Evolutionary conservation across 2,888 invertebrate species (phyloP), one percentile per base, ranked within the genome.

Genomic region (Mesorhabditis spiculigera): DNA sequence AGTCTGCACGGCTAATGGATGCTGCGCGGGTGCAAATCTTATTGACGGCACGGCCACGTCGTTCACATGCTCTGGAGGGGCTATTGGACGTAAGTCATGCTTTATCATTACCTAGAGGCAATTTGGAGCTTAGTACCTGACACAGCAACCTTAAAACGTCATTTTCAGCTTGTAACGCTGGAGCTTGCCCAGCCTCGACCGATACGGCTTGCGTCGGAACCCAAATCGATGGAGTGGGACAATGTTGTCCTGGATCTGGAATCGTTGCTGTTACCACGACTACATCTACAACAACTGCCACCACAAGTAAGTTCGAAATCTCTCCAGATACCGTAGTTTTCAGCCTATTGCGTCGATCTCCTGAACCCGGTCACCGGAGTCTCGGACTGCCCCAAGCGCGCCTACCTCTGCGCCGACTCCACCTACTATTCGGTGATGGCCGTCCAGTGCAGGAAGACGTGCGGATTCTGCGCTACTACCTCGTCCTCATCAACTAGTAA

Each of bases 391-490:
- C 13, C 66, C 43, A 43, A 66, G 5, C 45, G 68, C 6, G 43
- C 2, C 4, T 10, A 64, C 16, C 66, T 73, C 1, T 73, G 72
- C 65, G 68, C 68, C 43, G 70, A 73, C 66, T 50, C 70, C 13
- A 61, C 43, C 61, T 73, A 73, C 64, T 73, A 73, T n/a, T 67
- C 64, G 41, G 68, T 73, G 16, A 73, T 73, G 72, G 70, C 72
- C n/a, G 63, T 64, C 42, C 70, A 73, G 63, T 73, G 72, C 43
- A 70, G 70, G 45, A 73, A 64, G 42, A 73, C 72, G 43, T 73
- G 72, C 44, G 70, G 72, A 67, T 63, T 69, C 66, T 72, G 72
- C 63, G 63, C 65, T n/a, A 67, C 69, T 4, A 10, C 44, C 16
- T 58, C 67, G 4, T 67, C 67, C 5, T 62, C 69, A 4, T 41